Base-by-base conservation (phyloP, 2,113 vertebrate genomes). In the Psammodynastes pulverulentus region DNA sequence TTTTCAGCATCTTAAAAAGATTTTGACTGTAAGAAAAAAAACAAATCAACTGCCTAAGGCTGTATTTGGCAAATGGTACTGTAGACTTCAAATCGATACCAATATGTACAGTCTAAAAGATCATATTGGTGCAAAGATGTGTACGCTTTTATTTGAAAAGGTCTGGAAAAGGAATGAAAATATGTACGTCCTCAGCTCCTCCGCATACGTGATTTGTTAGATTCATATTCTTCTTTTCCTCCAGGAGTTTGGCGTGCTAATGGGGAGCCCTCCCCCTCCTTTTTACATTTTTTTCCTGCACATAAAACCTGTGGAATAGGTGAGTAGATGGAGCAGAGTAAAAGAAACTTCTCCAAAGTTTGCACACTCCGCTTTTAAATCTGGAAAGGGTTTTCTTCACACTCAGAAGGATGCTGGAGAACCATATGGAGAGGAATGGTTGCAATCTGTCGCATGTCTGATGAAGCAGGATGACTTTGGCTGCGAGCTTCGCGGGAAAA, bases 361-460 rank as follows among this genome's bases (percentile, higher is more conserved):
- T 79, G n/a, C 13, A 62, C 4, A 12, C 88, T 89, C 23, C 43
- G 3, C 79, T 89, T 89, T 92, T 13, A 92, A 89, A 84, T 43
- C 53, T n/a, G 51, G 88, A 86, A 48, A 34, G 34, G 58, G 51
- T 46, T 92, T 89, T 92, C n/a, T 58, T 89, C 39, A 5, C 88
- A 62, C 89, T 86, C 53, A 89, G 45, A 89, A 54, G 79, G 46
- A 17, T 86, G 54, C 53, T 92, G 46, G 79, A 86, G 91, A 58
- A 92, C 45, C 88, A 92, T 92, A 92, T 89, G 72, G 88, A 92
- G 19, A 34, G 1, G 9, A 51, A 48, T 53, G 85, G 45, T 62
- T 17, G 23, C 91, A 86, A 89, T 92, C 91, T 92, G 91, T 86
- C 46, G 39, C 24, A 49, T 26, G 54, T 58, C 91, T 85, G 24